Evolutionary conservation across 2,888 invertebrate genomes (phyloP).

Genomic region (Toxonevra muliebris): DNA sequence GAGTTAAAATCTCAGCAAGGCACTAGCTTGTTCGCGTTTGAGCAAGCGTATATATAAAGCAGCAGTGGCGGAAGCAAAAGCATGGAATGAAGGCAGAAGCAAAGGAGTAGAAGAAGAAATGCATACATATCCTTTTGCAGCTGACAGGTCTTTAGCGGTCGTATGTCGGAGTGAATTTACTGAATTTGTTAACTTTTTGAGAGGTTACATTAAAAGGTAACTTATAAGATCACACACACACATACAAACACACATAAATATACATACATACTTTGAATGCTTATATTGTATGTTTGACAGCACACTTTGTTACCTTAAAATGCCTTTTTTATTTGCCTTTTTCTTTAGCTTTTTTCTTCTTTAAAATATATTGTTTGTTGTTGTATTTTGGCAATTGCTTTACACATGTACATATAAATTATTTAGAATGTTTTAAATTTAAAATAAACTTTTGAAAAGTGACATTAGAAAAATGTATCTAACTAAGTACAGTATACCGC

Average conservation of each 20-base stretch:
- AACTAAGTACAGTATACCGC: too few relatives aligned
- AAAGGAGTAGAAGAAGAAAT: constrained; percentile 5
- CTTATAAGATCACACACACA: too few relatives aligned
- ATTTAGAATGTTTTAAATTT: too few relatives aligned
- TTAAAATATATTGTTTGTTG: background rate
- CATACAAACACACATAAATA: background rate
- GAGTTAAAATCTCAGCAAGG: too few relatives aligned
- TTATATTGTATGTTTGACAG: too few relatives aligned
- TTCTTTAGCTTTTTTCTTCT: background rate
- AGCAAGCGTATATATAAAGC: constrained; percentile 5
- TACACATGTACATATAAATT: too few relatives aligned
- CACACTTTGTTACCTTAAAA: background rate
- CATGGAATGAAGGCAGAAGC: constrained; percentile 7
- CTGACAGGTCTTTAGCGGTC: constrained; percentile 33
- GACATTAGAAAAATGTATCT: too few relatives aligned
- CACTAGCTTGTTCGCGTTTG: constrained; percentile 40
- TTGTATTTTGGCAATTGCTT: too few relatives aligned
- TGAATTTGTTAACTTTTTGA: constrained; percentile 47
- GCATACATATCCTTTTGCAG: constrained; percentile 22
- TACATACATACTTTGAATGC: background rate
- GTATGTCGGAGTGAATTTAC: constrained; percentile 44
- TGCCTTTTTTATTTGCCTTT: background rate
- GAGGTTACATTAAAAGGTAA: constrained; percentile 2
- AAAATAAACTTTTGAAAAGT: too few relatives aligned
- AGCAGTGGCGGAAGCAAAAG: constrained; percentile 17